phyloP scores from a whole-genome alignment of 2,888 invertebrate species.

The Ephialtes manifestator region DNA sequence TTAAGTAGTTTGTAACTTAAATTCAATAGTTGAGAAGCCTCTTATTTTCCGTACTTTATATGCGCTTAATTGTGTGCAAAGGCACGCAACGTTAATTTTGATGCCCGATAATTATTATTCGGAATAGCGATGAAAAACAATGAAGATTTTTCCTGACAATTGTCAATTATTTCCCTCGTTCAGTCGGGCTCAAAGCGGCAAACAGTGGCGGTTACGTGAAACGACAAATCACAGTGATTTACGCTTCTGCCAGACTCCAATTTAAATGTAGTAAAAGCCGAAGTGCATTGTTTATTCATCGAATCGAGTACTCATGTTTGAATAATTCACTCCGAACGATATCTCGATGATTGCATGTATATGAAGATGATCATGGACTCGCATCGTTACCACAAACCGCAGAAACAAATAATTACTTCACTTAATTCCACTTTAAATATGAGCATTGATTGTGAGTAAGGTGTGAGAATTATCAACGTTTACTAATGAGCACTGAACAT shows the following conservation, averaged over 20 bases:
- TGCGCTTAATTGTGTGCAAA: not conserved
- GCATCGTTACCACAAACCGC: not conserved
- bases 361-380: constrained; percentile 18
- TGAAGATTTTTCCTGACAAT: constrained; percentile 18
- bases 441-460: not conserved
- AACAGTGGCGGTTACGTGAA: constrained; percentile 50
- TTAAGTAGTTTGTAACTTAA: not conserved
- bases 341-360: constrained; percentile 22
- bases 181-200: not conserved
- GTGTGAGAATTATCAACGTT: not conserved
- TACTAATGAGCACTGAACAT: not conserved
- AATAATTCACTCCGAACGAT: constrained; percentile 45
- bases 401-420: constrained; percentile 4
- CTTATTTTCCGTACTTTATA: not conserved
- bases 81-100: constrained; percentile 2
- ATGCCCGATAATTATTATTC: not conserved
- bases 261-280: constrained; percentile 36
- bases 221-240: constrained; percentile 65
- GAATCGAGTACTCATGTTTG: constrained; percentile 29
- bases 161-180: constrained; percentile 11
- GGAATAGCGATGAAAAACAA: constrained; percentile 1
- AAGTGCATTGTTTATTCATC: constrained; percentile 56
- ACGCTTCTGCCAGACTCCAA: constrained; percentile 18
- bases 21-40: not conserved
- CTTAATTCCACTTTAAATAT: not conserved